Evolutionary conservation across 2,888 invertebrate species (phyloP), one percentile per base, ranked within the genome.

Genomic region (Pseudococcus viburni): DNA sequence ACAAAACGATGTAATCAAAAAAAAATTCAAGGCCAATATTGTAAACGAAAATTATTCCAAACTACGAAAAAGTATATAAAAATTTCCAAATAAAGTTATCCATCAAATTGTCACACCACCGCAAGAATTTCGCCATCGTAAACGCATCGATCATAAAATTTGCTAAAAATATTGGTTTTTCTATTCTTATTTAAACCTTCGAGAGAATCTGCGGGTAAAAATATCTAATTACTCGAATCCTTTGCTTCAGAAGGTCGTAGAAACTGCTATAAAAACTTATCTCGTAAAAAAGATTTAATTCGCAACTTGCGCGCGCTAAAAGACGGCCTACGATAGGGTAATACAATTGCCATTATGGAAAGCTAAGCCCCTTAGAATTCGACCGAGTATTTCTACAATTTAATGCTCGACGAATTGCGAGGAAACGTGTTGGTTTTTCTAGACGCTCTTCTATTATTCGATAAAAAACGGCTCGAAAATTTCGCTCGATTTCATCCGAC

Each of bases 361-460:
- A 33, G 33, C 33, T 17, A 73, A 73, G 73, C 33, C 73, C 7
- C 12, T 33, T 12, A 5, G 17, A 73, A 73, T 73, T 73, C 73
- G 33, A 33, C 73, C 33, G 26, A 26, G 68, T 68, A 68, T 68
- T 26, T 68, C 22, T 26, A 22, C 68, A 68, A 26, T 26, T 26
- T 68, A 68, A 68, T 59, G 59, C 73, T 39, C 68, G 68, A 22
- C 19, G 68, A 68, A 68, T 26, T 26, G 11, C 26, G 17, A 2
- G 11, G 15, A 68, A 68, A 68, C 68, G 68, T 68, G 68, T 26
- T 68, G 26, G 26, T 68, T 68, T 68, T 11, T 59, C 68, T 12
- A 26, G 68, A 68, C 68, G 68, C 68, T 68, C 26, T 68, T 68
- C 68, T 26, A 68, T 68, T 68, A 12, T 68, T 73, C 33, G 73